A percentile compares a stretch with the other conserved stretches of the same genome.
These are phyloP conservation scores for Syritta pipiens DNA, from an alignment of 2,888 invertebrate species.

Conservation along the genomic window DNA sequence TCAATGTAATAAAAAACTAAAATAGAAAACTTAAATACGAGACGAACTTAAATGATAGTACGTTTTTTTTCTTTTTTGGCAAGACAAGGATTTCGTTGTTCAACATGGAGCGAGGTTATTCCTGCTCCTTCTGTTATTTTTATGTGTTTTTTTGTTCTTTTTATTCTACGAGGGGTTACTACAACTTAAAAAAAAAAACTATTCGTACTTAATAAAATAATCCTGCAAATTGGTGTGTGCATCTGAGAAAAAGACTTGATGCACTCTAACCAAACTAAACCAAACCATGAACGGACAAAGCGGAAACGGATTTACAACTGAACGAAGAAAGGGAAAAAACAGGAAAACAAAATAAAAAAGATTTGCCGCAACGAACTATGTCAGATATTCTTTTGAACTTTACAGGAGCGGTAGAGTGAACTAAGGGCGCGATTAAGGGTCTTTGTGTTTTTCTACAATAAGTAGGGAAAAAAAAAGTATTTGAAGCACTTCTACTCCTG, in stretches of 20 bases:
- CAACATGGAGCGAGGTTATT: conserved; percentile 37
- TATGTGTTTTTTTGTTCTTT: background rate
- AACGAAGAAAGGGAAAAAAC: conserved; percentile 5
- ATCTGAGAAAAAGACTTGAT: conserved; percentile 26
- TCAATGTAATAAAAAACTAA: conserved; percentile 22
- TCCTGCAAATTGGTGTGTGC: conserved; percentile 39
- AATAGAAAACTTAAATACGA: conserved; percentile 26
- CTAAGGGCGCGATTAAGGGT: too few species aligned
- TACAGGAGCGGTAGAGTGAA: background rate
- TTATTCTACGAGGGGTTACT: conserved; percentile 12
- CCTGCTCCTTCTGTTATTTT: conserved; percentile 27
- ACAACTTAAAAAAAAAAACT: conserved; percentile 8
- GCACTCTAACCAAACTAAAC: conserved; percentile 18
- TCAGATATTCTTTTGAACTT: conserved; percentile 12
- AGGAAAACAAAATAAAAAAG: background rate
- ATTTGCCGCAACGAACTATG: conserved; percentile 17
- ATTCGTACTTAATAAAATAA: conserved; percentile 43
- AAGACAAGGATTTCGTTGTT: conserved; percentile 67
- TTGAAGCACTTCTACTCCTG: too few species aligned
- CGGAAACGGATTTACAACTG: conserved; percentile 32
- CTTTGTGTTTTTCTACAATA: too few species aligned
- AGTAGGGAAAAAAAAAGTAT: too few species aligned
- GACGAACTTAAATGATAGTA: conserved; percentile 47
- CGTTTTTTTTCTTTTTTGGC: conserved; percentile 39
- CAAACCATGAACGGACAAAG: conserved; percentile 33